These are phyloP conservation scores for Cyrtorhinus lividipennis DNA, from an alignment of 1,140 invertebrate genomes.

Conservation along the genomic window DNA sequence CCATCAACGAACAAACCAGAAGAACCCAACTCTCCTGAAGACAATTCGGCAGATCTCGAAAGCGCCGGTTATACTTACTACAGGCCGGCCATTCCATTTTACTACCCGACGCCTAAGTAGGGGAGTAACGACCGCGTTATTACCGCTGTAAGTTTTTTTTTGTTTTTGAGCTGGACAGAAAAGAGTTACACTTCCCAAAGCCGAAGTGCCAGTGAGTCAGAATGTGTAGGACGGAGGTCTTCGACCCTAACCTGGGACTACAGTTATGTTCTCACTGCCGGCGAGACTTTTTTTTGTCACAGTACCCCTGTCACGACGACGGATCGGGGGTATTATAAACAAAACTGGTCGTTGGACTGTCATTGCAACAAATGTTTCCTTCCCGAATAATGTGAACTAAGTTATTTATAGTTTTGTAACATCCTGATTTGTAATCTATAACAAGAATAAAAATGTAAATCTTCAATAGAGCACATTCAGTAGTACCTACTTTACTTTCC, in stretches of 20 bases:
- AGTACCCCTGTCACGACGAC: background rate
- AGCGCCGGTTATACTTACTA: background rate
- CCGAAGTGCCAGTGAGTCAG: slow-evolving; percentile 1
- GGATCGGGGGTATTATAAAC: background rate
- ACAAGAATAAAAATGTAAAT: too few species aligned
- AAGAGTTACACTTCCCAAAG: too few species aligned
- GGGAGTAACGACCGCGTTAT: too few species aligned
- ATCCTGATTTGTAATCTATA: background rate
- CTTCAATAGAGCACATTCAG: too few species aligned
- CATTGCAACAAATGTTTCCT: background rate
- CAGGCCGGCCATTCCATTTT: background rate
- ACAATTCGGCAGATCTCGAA: background rate
- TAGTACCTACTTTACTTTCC: too few species aligned
- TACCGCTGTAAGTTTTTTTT: too few species aligned
- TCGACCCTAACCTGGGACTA: background rate
- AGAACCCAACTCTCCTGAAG: background rate
- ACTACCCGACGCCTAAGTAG: background rate
- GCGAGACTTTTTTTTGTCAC: background rate
- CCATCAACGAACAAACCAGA: background rate
- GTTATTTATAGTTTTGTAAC: background rate
- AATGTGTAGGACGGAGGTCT: background rate
- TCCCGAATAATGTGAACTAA: background rate
- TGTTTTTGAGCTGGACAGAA: too few species aligned
- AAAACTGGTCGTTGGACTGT: background rate
- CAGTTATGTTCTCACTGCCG: background rate